phyloP scores from a whole-genome alignment of 2,113 vertebrate genomes.

The Nothoprocta perdicaria region DNA sequence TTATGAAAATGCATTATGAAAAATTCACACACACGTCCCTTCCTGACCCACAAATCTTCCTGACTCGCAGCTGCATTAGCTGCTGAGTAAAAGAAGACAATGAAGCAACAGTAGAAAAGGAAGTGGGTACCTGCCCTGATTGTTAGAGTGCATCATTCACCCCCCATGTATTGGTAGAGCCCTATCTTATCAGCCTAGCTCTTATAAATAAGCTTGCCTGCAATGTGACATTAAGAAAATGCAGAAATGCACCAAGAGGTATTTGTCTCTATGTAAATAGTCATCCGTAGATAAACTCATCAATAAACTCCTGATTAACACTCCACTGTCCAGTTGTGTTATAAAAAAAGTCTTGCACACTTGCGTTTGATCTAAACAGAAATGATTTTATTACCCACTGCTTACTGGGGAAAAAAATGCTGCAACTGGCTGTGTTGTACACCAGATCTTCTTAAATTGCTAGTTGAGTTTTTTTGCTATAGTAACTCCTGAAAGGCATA shows the following conservation, averaged over 20 bases:
- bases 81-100: constrained; percentile 44
- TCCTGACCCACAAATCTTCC: constrained; percentile 63
- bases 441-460: constrained; percentile 40
- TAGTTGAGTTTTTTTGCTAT: constrained; percentile 52
- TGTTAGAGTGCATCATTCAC: neutral
- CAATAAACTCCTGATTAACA: neutral
- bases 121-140: neutral
- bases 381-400: neutral
- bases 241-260: neutral
- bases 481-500: constrained; percentile 60
- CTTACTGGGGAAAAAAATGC: neutral
- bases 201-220: neutral
- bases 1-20: constrained; percentile 67
- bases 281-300: neutral
- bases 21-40: constrained; percentile 42
- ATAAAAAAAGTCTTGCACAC: neutral
- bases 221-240: neutral
- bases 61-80: constrained; percentile 48
- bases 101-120: neutral
- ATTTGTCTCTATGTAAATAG: neutral
- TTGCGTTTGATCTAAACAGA: neutral
- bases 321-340: neutral
- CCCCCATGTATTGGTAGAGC: neutral
- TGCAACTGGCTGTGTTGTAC: constrained; percentile 26
- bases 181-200: neutral